Evolutionary conservation across 2,888 invertebrate species (phyloP).

Genomic region (Epinotia brunnichana): DNA sequence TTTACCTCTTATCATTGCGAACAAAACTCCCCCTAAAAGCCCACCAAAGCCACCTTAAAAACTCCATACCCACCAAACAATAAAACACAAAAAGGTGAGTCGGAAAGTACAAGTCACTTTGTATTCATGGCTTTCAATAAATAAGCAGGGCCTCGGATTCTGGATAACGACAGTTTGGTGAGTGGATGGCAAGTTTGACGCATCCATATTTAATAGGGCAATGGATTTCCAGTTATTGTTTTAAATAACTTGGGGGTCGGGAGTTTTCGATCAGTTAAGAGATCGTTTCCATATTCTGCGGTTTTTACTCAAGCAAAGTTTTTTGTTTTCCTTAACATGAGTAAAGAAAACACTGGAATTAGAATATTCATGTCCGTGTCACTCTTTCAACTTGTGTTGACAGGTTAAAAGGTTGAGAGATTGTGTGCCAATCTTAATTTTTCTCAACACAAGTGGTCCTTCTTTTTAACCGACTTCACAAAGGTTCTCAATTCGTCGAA

Average conservation of each 20-base stretch:
- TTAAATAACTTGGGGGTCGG: slow-evolving; percentile 31
- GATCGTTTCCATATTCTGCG: slow-evolving; percentile 12
- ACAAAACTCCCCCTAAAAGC: slow-evolving; percentile 14
- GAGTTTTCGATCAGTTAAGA: slow-evolving; percentile 8
- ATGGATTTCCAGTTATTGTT: slow-evolving; percentile 41
- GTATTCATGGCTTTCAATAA: slow-evolving; percentile 47
- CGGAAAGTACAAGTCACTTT: slow-evolving; percentile 35
- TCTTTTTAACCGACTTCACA: too few relatives aligned
- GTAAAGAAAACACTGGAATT: neutral
- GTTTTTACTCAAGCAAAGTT: neutral
- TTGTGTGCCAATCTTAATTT: too few relatives aligned
- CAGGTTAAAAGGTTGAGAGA: too few relatives aligned
- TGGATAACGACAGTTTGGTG: slow-evolving; percentile 40
- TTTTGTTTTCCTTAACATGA: neutral
- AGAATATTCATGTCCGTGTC: too few relatives aligned
- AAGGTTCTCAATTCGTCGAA: too few relatives aligned
- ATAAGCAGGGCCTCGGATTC: slow-evolving; percentile 38
- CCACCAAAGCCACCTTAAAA: slow-evolving; percentile 23
- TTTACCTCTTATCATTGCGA: neutral
- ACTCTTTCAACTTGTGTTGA: too few relatives aligned
- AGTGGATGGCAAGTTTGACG: slow-evolving; percentile 40
- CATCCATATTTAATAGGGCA: slow-evolving; percentile 35
- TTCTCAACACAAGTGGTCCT: too few relatives aligned
- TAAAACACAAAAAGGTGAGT: slow-evolving; percentile 34
- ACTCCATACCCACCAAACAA: slow-evolving; percentile 34